Evolutionary conservation across 2,113 vertebrate genomes (phyloP).

Genomic region (Nothobranchius kuhntae): DNA sequence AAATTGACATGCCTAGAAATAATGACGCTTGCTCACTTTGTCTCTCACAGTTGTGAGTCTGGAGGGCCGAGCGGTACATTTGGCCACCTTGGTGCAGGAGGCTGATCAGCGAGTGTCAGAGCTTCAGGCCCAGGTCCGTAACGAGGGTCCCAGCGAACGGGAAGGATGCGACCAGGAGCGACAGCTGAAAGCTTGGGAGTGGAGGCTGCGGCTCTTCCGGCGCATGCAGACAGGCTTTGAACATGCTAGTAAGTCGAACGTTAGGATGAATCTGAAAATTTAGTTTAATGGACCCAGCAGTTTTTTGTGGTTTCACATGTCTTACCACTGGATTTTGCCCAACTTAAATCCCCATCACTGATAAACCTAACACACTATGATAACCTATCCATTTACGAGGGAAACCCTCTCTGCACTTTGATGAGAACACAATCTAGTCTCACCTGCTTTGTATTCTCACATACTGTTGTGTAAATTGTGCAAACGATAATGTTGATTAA

Average conservation of each 20-base stretch:
- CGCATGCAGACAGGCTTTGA: conserved; percentile 92
- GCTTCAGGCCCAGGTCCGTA: conserved; percentile 81
- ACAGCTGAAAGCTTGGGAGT: conserved; percentile 91
- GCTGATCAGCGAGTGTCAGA: conserved; percentile 87
- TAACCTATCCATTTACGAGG: background rate
- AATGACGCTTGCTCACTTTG: background rate
- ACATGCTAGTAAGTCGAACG: conserved; percentile 84
- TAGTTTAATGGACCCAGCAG: conserved; percentile 23
- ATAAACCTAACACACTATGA: conserved; percentile 27
- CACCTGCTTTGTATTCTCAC: conserved; percentile 40
- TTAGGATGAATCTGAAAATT: conserved; percentile 22
- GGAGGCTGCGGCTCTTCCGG: conserved; percentile 88
- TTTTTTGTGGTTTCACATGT: conserved; percentile 41
- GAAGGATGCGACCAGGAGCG: conserved; percentile 84
- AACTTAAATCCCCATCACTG: conserved; percentile 62
- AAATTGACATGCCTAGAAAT: background rate
- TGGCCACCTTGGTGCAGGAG: conserved; percentile 86
- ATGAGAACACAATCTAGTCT: background rate
- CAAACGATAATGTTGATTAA: background rate
- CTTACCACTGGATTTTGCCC: conserved; percentile 35
- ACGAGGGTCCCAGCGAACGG: conserved; percentile 73
- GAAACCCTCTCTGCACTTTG: background rate
- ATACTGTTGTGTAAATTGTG: conserved; percentile 31
- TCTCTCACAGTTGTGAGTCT: conserved; percentile 82
- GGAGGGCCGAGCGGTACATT: conserved; percentile 85